Evolutionary conservation across 1,140 invertebrate species (phyloP), one percentile per base, ranked within the genome.

Genomic region (Antheraea pernyi): DNA sequence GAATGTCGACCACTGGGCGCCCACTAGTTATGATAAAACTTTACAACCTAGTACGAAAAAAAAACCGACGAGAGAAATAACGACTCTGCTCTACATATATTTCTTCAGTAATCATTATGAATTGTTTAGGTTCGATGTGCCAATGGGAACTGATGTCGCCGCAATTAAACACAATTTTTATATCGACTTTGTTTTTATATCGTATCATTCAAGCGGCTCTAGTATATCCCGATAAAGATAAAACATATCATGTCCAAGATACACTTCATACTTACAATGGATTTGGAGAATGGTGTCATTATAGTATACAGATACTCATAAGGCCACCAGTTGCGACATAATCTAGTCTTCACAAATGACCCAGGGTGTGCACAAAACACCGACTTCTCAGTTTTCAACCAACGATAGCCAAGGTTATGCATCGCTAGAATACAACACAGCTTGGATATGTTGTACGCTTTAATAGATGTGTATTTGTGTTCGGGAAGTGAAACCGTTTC

Each of bases 271-370:
- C 94, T 94, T 92, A 98, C 97, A 93, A 98, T 85, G n/a, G 97
- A 96, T 93, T 99, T 99, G 5, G 97, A 98, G 85, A 99, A 99
- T n/a, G 98, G 98, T 60, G 96, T 92, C 61, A 97, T 97, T 0
- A 97, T 30, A 16, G 94, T 93, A 87, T 97, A 98, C 0, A 98
- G 80, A 0, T 97, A 67, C 77, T 95, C 93, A 69, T 96, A 98
- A 0, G 96, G 77, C 97, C 97, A 98, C 94, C 97, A 98, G 88
- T 97, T 94, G 30, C 96, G 92, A 19, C 95, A 91, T n/a, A 99
- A 39, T 60, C 94, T 92, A 3, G 97, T 95, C 71, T 94, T 96
- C 8, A 99, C 95, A 93, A 98, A 95, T 81, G 98, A 98, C n/a
- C 98, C 98, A 10, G 98, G 98, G 93, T 99, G 98, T 19, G 98